Percentiles rank a stretch among this genome's conserved stretches.
These are phyloP conservation scores for Pocota personata DNA, from an alignment of 2,888 invertebrate genomes.

Conservation along the genomic window DNA sequence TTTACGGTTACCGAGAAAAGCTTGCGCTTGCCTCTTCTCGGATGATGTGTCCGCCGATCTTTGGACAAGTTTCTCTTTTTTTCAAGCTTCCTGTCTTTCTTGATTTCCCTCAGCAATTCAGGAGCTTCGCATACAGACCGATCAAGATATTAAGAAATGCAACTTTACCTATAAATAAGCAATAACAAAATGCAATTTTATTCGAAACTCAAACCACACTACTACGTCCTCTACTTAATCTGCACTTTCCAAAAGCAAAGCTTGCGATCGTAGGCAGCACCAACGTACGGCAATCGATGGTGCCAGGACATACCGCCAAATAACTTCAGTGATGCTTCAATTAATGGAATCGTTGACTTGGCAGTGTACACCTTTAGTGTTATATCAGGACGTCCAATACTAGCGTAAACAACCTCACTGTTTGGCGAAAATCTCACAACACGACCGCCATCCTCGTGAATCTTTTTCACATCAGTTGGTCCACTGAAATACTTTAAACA, in stretches of 20 bases:
- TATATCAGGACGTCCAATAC: constrained; percentile 87
- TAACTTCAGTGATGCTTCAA: constrained; percentile 84
- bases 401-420: constrained; percentile 86
- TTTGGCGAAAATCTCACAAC: constrained; percentile 86
- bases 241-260: constrained; percentile 85
- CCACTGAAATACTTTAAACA: constrained; percentile 82
- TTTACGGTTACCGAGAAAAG: no score
- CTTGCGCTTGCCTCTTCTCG: no score
- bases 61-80: no score
- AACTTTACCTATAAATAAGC: no score
- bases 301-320: constrained; percentile 87
- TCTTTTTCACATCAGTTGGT: constrained; percentile 85
- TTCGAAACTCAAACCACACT: background rate
- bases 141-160: no score
- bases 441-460: constrained; percentile 87
- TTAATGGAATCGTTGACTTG: constrained; percentile 84
- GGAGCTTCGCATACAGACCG: no score
- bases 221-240: constrained; percentile 72
- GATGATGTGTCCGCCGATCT: no score
- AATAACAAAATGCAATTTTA: constrained; percentile 1
- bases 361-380: constrained; percentile 86
- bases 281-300: constrained; percentile 85
- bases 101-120: no score
- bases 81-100: no score
- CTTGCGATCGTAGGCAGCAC: constrained; percentile 85